Percentiles rank a stretch among this genome's conserved stretches.
Evolutionary conservation across 2,797 vertebrate species (phyloP).

Genomic region (Pangasius krempfi): DNA sequence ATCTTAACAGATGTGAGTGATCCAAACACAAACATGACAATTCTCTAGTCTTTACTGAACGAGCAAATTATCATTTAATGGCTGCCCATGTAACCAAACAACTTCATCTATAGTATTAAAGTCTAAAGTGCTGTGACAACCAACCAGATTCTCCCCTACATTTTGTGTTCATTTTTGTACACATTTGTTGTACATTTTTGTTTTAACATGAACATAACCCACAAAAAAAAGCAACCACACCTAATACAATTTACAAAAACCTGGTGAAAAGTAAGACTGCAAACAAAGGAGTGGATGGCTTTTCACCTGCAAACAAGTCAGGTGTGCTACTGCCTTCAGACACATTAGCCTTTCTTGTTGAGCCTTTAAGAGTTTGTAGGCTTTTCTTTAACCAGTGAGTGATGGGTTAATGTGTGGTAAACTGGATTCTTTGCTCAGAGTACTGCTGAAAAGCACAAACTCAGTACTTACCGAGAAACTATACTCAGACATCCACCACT

Average conservation of each 20-base stretch:
- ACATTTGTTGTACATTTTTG: not conserved
- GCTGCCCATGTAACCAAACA: too few relatives aligned
- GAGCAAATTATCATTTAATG: too few relatives aligned
- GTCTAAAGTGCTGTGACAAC: not conserved
- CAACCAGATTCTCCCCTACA: not conserved
- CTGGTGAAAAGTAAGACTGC: not conserved
- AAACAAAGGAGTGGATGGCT: not conserved
- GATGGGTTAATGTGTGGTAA: not conserved
- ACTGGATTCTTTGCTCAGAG: not conserved
- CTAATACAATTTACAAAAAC: not conserved
- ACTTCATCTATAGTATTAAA: too few relatives aligned
- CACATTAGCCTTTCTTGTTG: not conserved
- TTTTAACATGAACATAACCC: not conserved
- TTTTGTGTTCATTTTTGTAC: conserved; percentile 67
- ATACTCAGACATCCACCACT: not conserved
- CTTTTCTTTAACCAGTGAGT: not conserved
- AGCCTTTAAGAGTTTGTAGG: not conserved
- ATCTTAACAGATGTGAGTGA: too few relatives aligned
- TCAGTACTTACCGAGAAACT: not conserved
- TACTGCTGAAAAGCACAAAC: not conserved
- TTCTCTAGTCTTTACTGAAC: too few relatives aligned
- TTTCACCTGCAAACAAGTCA: not conserved
- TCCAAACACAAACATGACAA: too few relatives aligned
- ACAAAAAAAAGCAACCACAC: not conserved
- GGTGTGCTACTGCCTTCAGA: not conserved